Evolutionary conservation across 92 coral and sea anemone genomes (phyloP).

Genomic region (Porites evermanni): DNA sequence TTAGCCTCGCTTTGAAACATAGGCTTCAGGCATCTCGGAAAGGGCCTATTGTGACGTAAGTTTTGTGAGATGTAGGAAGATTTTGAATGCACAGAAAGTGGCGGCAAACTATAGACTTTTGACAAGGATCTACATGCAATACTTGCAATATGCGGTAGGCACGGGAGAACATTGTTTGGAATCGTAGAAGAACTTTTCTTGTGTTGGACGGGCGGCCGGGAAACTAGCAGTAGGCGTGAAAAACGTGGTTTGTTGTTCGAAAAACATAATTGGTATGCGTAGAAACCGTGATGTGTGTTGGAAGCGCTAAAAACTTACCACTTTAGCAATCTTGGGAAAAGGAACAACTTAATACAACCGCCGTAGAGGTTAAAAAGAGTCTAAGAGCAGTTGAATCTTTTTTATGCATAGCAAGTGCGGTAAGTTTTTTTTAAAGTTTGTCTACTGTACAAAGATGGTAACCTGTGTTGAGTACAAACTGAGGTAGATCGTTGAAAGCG

Average conservation of each 20-base stretch:
- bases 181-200: background rate
- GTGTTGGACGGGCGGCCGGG: background rate
- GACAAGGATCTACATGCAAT: no score
- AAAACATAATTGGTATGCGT: background rate
- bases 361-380: background rate
- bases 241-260: no score
- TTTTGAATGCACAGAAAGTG: background rate
- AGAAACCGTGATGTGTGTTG: background rate
- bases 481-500: no score
- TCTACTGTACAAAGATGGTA: no score
- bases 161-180: background rate
- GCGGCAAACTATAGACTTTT: background rate
- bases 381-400: background rate
- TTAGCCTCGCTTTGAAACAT: no score
- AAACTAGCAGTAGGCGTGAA: background rate
- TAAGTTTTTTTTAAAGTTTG: background rate
- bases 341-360: background rate
- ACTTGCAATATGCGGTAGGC: background rate
- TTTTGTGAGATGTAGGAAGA: no score
- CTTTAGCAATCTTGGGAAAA: background rate
- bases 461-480: no score
- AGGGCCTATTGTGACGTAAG: no score
- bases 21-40: no score
- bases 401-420: background rate
- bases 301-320: background rate